Base-by-base conservation (phyloP, 2,113 vertebrate genomes). In the Tursiops truncatus region DNA sequence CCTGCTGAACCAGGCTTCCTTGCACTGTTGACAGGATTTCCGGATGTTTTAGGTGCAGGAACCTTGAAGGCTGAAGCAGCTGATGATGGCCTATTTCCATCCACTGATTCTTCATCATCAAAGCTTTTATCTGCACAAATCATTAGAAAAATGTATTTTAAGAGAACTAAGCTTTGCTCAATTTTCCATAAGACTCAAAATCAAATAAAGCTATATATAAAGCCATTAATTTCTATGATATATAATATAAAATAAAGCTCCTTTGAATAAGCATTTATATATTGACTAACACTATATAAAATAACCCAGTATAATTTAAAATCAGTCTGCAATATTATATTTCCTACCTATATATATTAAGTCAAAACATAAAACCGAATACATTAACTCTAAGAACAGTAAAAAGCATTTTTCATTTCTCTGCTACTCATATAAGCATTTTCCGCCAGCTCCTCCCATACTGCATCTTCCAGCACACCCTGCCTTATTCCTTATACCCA, bases 91-190 rank as follows among this genome's bases (percentile, higher is more conserved):
- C 99, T 99, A 98, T 98, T 99, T 98, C 99, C 99, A 98, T 99
- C 99, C 99, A 99, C 99, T 36, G 99, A 99, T 96, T 99, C 99
- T 68, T 99, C 99, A 98, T 99, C 99, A 93, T 99, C 99, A 97
- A 99, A 99, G 99, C 99, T 99, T 98, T 99, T 99, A 99, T 99
- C 99, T 99, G 89, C n/a, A 97, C 97, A 93, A 47, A 86, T 86
- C 13, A 90, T 96, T 97, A 96, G 62, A 96, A 96, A 98, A 97
- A 97, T 6, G 74, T 17, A 83, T 44, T 67, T 95, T 95, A 85
- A 97, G 94, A 98, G 68, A 97, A 97, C 5, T 56, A 36, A 88
- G 86, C 68, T 98, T 95, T 79, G 74, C 63, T 96, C 31, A 77
- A 76, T 97, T 94, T 91, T 84, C 47, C 63, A 3, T 76, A 97